Conservation (phyloP, 2,888 invertebrate genomes). For the Epsilonema sp. region DNA sequence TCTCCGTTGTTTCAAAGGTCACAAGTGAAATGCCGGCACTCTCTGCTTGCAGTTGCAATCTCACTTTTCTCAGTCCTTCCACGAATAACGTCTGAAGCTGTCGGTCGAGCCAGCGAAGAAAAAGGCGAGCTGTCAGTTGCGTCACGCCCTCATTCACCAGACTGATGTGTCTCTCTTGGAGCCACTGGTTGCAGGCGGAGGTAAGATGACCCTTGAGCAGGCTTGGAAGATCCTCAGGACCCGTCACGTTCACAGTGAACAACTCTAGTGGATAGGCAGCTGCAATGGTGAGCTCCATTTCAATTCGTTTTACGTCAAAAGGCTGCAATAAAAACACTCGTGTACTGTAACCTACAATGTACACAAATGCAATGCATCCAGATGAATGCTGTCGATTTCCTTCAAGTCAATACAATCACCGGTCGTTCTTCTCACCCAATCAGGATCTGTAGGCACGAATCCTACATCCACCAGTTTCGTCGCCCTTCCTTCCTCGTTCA, state of each 20-base stretch:
- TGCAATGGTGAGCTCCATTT: neutral
- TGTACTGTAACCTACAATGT: too few species aligned
- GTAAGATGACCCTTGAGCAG: neutral
- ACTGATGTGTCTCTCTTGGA: neutral
- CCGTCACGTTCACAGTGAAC: neutral
- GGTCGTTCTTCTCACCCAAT: too few species aligned
- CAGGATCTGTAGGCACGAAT: too few species aligned
- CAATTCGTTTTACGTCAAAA: neutral
- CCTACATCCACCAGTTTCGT: too few species aligned
- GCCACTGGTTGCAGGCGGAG: neutral
- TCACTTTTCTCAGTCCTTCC: constrained; percentile 28
- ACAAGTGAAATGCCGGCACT: constrained; percentile 6
- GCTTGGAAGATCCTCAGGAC: neutral
- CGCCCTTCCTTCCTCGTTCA: too few species aligned
- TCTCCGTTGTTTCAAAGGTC: neutral
- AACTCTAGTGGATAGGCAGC: neutral
- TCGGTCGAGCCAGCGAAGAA: constrained; percentile 31
- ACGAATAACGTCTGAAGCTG: constrained; percentile 30
- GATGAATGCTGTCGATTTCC: too few species aligned
- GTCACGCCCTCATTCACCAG: constrained; percentile 13
- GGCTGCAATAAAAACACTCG: constrained; percentile 1
- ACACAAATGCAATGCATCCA: too few species aligned
- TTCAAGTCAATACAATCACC: too few species aligned
- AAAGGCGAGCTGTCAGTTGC: constrained; percentile 28
- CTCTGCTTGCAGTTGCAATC: constrained; percentile 14